A percentile compares a stretch with the other conserved stretches of the same genome.
Conservation (phyloP, 64 coral and sea anemone species). For the Montipora efflorescens region DNA sequence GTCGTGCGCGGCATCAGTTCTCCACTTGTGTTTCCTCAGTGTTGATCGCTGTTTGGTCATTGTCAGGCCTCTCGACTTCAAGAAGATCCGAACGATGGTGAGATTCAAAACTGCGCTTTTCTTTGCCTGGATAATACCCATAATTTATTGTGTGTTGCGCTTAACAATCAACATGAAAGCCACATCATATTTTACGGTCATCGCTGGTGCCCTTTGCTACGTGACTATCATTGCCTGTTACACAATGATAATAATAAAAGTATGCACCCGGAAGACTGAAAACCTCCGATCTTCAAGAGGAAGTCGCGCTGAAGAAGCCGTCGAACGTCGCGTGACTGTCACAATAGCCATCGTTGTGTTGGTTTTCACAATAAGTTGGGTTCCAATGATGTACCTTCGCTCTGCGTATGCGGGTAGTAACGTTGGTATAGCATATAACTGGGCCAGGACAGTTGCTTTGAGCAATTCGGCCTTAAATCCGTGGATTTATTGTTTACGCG, state of each 20-base stretch:
- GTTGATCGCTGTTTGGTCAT: slow-evolving; percentile 82
- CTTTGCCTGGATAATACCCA: slow-evolving; percentile 63
- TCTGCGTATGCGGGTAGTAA: slow-evolving; percentile 57
- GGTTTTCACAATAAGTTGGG: slow-evolving; percentile 77
- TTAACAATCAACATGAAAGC: slow-evolving; percentile 66
- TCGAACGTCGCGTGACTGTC: slow-evolving; percentile 89
- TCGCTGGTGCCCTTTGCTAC: slow-evolving; percentile 73
- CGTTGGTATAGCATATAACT: slow-evolving; percentile 77
- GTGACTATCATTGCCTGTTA: slow-evolving; percentile 79
- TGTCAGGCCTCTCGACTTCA: slow-evolving; percentile 47
- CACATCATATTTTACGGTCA: slow-evolving; percentile 81
- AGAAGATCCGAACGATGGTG: slow-evolving; percentile 15
- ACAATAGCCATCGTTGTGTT: slow-evolving; percentile 85
- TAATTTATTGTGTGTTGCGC: slow-evolving; percentile 71
- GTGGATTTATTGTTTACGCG: slow-evolving; percentile 87
- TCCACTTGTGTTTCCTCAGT: slow-evolving; percentile 84
- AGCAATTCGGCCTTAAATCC: slow-evolving; percentile 88
- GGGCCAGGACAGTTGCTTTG: slow-evolving; percentile 82
- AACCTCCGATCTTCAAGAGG: neutral
- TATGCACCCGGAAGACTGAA: slow-evolving; percentile 54
- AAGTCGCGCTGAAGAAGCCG: slow-evolving; percentile 9
- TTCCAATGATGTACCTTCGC: slow-evolving; percentile 76
- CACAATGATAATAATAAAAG: slow-evolving; percentile 71
- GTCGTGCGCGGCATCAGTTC: slow-evolving; percentile 82
- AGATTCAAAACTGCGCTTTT: slow-evolving; percentile 63